These are phyloP conservation scores for Misgurnus anguillicaudatus DNA, from an alignment of 2,113 vertebrate genomes.

Conservation along the genomic window DNA sequence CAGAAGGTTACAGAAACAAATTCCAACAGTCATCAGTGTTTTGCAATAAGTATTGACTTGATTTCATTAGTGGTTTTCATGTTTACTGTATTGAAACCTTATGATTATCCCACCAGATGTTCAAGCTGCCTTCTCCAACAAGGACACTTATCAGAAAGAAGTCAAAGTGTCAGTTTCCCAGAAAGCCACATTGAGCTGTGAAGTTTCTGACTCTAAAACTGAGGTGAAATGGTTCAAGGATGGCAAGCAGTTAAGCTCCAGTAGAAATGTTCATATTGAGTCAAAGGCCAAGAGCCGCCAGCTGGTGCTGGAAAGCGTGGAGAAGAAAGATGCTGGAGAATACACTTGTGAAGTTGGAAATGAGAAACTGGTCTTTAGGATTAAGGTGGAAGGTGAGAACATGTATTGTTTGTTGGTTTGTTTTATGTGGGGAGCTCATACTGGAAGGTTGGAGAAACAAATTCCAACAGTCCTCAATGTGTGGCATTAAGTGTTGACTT, in stretches of 20 bases:
- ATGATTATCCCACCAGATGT: conserved; percentile 57
- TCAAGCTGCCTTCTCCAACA: conserved; percentile 61
- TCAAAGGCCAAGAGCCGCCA: conserved; percentile 68
- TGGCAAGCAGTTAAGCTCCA: conserved; percentile 73
- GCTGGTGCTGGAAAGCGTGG: conserved; percentile 74
- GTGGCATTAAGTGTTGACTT: no score
- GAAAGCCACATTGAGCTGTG: conserved; percentile 74
- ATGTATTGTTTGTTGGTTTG: background rate
- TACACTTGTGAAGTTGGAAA: conserved; percentile 78
- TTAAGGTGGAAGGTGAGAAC: conserved; percentile 37
- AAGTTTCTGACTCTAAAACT: conserved; percentile 72
- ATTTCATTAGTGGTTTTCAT: conserved; percentile 1
- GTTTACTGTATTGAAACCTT: background rate
- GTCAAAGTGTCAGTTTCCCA: conserved; percentile 70
- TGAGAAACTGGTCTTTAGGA: conserved; percentile 75
- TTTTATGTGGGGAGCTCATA: no score
- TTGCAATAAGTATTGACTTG: conserved; percentile 24
- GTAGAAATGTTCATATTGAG: conserved; percentile 72
- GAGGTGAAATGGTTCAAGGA: conserved; percentile 85
- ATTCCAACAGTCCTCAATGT: no score
- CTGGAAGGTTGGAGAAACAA: no score
- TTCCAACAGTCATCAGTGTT: no score
- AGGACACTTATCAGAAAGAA: conserved; percentile 73
- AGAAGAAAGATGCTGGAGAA: conserved; percentile 81
- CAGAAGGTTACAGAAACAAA: no score